Evolutionary conservation across 1,140 invertebrate species (phyloP).

Genomic region (Drosophila sp.): DNA sequence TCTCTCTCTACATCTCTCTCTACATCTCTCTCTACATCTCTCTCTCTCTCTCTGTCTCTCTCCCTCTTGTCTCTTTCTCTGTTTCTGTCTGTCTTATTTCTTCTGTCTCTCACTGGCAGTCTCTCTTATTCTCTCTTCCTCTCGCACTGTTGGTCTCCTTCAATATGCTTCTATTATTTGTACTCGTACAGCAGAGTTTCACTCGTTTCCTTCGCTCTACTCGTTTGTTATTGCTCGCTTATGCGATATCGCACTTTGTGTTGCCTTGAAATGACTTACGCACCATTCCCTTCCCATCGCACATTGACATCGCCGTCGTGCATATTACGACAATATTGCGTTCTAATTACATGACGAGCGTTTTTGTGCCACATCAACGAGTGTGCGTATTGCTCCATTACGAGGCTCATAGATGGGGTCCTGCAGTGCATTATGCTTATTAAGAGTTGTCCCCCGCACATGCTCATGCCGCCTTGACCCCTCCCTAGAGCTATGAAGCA

Average conservation of each 20-base stretch:
- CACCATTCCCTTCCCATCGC: not conserved
- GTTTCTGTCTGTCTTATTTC: too few species aligned
- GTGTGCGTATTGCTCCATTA: slow-evolving; percentile 33
- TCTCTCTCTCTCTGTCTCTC: too few species aligned
- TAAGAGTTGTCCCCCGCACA: slow-evolving; percentile 41
- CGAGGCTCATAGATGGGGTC: slow-evolving; percentile 52
- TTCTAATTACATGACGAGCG: slow-evolving; percentile 43
- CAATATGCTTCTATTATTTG: too few species aligned
- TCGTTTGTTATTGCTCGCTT: not conserved
- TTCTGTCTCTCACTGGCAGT: too few species aligned
- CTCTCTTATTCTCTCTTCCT: too few species aligned
- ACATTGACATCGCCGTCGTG: not conserved
- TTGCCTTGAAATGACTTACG: not conserved
- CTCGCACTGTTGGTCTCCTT: not conserved
- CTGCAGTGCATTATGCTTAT: slow-evolving; percentile 73
- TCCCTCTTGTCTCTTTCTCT: too few species aligned
- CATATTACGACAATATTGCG: slow-evolving; percentile 9
- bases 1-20: too few species aligned
- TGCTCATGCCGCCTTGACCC: not conserved
- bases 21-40: too few species aligned
- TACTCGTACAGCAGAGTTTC: not conserved
- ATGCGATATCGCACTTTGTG: not conserved
- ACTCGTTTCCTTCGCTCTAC: not conserved
- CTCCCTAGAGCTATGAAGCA: not conserved
- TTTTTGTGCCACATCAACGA: slow-evolving; percentile 28